phyloP scores from a whole-genome alignment of 2,113 vertebrate genomes.

The Colistium nudipinnis region DNA sequence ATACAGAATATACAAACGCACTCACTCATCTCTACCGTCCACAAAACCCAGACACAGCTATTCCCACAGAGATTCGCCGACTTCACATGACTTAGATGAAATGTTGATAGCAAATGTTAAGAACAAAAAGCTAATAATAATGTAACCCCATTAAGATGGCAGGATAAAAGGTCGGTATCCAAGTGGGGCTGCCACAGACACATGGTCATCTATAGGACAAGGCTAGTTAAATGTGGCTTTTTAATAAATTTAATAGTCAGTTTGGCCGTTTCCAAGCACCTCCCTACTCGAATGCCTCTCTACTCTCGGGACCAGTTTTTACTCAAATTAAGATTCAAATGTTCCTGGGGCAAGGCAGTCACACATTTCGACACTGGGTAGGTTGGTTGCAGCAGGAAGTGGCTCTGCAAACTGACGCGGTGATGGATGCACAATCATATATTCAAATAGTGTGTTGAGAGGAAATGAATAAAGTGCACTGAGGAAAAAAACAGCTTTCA shows the following conservation, averaged over 20 bases:
- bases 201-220: background rate
- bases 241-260: constrained; percentile 6
- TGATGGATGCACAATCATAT: background rate
- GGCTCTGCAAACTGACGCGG: constrained; percentile 4
- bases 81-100: constrained; percentile 23
- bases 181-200: background rate
- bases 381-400: constrained; percentile 21
- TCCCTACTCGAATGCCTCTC: background rate
- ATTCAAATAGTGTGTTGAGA: background rate
- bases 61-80: background rate
- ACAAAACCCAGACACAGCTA: background rate
- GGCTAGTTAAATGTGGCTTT: background rate
- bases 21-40: constrained; percentile 1
- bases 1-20: too few species aligned
- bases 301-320: constrained; percentile 17
- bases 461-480: constrained; percentile 25
- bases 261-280: constrained; percentile 24
- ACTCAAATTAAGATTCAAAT: constrained; percentile 72
- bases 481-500: background rate
- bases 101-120: background rate
- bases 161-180: background rate
- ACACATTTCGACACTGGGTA: background rate
- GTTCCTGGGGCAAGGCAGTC: background rate
- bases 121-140: too few species aligned
- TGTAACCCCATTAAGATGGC: background rate